Conservation (phyloP, 64 coral and sea anemone genomes). For the Stichodactyla helianthus region DNA sequence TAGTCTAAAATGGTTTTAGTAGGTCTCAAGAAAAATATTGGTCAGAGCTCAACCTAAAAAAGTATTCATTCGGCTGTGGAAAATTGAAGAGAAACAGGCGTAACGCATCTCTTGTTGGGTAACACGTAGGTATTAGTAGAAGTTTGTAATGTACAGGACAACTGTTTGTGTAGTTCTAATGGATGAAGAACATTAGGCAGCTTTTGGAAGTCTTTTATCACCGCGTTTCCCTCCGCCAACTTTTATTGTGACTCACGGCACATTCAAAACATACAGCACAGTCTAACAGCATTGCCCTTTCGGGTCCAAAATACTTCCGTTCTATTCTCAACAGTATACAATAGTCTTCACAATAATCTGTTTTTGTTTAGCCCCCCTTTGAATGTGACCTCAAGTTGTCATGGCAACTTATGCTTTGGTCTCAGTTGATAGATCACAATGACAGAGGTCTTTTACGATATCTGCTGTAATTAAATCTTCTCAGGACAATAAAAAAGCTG, state of each 20-base stretch:
- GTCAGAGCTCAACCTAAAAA: too few relatives aligned
- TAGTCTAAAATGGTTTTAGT: too few relatives aligned
- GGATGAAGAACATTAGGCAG: too few relatives aligned
- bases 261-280: not conserved
- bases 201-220: too few relatives aligned
- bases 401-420: not conserved
- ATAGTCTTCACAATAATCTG: not conserved
- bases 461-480: not conserved
- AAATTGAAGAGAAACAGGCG: too few relatives aligned
- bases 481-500: not conserved
- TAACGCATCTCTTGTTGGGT: too few relatives aligned
- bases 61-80: too few relatives aligned
- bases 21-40: too few relatives aligned
- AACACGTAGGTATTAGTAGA: too few relatives aligned
- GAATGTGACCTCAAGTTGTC: not conserved
- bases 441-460: not conserved
- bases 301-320: not conserved
- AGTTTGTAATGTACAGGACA: too few relatives aligned
- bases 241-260: not conserved
- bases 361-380: not conserved
- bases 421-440: not conserved
- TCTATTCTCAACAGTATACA: not conserved
- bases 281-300: not conserved
- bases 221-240: not conserved
- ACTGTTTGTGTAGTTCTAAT: too few relatives aligned